Evolutionary conservation across 2,888 invertebrate species (phyloP), one percentile per base, ranked within the genome.

Genomic region (Agrotis segetum): DNA sequence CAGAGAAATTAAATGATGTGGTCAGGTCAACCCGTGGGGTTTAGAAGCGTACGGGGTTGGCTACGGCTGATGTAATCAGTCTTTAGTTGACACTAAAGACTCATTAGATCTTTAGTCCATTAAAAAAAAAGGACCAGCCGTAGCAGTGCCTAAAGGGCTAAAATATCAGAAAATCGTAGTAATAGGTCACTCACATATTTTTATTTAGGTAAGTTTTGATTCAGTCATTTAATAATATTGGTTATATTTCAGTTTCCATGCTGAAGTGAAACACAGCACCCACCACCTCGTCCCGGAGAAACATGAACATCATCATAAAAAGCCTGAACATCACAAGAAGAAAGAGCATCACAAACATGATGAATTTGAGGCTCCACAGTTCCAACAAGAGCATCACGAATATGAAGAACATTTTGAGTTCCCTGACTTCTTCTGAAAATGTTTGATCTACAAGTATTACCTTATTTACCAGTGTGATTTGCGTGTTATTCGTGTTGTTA

Each of bases 191-290:
- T n/a, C n/a, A n/a, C n/a, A n/a, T n/a, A n/a, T n/a, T n/a, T n/a
- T n/a, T n/a, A n/a, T n/a, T n/a, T n/a, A n/a, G n/a, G n/a, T n/a
- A n/a, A n/a, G n/a, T n/a, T n/a, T n/a, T n/a, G n/a, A n/a, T n/a
- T n/a, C n/a, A n/a, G n/a, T n/a, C n/a, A n/a, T n/a, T n/a, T n/a
- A n/a, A n/a, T n/a, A n/a, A n/a, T n/a, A n/a, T n/a, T n/a, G n/a
- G n/a, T n/a, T n/a, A n/a, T n/a, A n/a, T n/a, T n/a, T 11, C 74
- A 84, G 84, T 59, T 85, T 84, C 62, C 71, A 82, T 56, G 83
- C 84, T 3, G 74, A 80, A 1, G 83, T 84, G 7, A 79, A 79
- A 13, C 68, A 82, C 67, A 78, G 75, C 19, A 83, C 83, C 19
- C 84, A 82, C 56, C 86, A 86, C 56, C 60, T 74, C 49, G 78